phyloP scores from a whole-genome alignment of 2,888 invertebrate species.

The Acronicta psi region DNA sequence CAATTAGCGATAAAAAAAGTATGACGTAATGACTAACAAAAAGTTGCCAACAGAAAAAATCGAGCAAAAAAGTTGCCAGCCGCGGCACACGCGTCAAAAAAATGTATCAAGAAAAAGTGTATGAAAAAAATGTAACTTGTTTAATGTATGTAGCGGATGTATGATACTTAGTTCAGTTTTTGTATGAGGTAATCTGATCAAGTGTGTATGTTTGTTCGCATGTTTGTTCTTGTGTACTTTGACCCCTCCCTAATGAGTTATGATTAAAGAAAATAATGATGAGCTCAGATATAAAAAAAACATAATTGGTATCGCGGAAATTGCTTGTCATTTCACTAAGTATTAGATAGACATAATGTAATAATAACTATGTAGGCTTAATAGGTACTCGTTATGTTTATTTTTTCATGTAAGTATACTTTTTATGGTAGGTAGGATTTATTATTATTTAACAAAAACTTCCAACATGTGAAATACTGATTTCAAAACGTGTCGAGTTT shows the following conservation, averaged over 20 bases:
- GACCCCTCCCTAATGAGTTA: slow-evolving; percentile 7
- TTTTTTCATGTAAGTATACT: background rate
- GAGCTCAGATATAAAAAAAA: background rate
- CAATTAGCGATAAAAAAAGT: slow-evolving; percentile 44
- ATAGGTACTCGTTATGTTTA: background rate
- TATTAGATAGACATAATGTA: slow-evolving; percentile 1
- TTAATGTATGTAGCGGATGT: slow-evolving; percentile 27
- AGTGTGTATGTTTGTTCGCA: slow-evolving; percentile 25
- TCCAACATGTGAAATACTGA: too few species aligned
- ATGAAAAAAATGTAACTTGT: slow-evolving; percentile 23
- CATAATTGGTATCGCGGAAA: background rate
- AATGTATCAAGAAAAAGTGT: slow-evolving; percentile 12
- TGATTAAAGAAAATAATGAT: slow-evolving; percentile 6
- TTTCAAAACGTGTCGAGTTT: too few species aligned
- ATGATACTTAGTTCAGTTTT: slow-evolving; percentile 17
- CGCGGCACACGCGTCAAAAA: background rate
- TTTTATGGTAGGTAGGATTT: too few species aligned
- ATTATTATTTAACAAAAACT: too few species aligned
- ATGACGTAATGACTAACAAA: slow-evolving; percentile 25
- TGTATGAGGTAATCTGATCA: slow-evolving; percentile 34
- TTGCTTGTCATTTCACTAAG: background rate
- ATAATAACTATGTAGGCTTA: background rate
- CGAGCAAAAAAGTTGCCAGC: slow-evolving; percentile 13
- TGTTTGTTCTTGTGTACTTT: slow-evolving; percentile 20
- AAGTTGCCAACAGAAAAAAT: slow-evolving; percentile 8